Base-by-base conservation (phyloP, 2,888 invertebrate species). In the Tiphia femorata region DNA sequence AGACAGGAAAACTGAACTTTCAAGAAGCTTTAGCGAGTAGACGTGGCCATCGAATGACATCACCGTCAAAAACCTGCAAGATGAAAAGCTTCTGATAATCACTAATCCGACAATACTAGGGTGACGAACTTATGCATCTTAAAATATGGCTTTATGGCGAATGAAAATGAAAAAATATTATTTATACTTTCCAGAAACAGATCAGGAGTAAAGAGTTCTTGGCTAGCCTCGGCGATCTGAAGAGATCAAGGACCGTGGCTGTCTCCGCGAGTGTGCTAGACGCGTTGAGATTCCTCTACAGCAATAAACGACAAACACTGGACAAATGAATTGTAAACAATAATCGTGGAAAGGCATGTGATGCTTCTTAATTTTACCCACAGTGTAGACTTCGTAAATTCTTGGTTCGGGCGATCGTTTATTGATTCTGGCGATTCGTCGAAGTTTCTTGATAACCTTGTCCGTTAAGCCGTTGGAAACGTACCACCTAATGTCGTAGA, bases 41-140 rank as follows among this genome's bases (percentile, higher is more conserved):
- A 95, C 94, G 78, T 95, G 95, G 0, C 94, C 94, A 76, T 95
- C 94, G 79, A 95, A 94, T 0, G 93, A 92, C 71, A 95, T 80
- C 0, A 94, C 92, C 44, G 93, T 92, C 10, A 92, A 88, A 89
- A 93, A 92, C 86, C 86, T 86, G 40, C 10, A 49, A 54, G 35
- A 10, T 25, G 14, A 5, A 29, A 10, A 33, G 23, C 20, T n/a
- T 44, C 35, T 14, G 6, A 25, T 25, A 20, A 30, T 23, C 19
- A 27, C 29, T 20, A 3, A n/a, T n/a, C 4, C 16, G 42, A n/a
- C n/a, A n/a, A n/a, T n/a, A n/a, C n/a, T n/a, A n/a, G n/a, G n/a
- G n/a, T 27, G 27, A 27, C 10, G 27, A 12, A 23, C 25, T 44
- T n/a, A n/a, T n/a, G n/a, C n/a, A n/a, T n/a, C n/a, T n/a, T n/a